Evolutionary conservation across 1,140 invertebrate species (phyloP).

Genomic region (Eulimnadia texana): DNA sequence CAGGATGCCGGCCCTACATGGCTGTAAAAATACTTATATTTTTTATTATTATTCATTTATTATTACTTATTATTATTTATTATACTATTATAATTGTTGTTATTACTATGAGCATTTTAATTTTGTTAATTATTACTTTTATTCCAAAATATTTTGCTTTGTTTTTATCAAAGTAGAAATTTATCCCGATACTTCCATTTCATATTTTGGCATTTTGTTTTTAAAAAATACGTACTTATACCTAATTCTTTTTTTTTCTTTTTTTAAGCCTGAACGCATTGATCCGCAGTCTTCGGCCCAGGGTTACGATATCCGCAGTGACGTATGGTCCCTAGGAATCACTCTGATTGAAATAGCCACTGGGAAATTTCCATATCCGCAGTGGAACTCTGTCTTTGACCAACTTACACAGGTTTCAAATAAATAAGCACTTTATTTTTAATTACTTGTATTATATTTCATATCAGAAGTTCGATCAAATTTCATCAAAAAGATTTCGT

Average conservation of each 20-base stretch:
- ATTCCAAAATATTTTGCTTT: no score
- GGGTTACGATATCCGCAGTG: constrained; percentile 94
- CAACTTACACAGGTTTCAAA: constrained; percentile 61
- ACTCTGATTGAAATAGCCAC: constrained; percentile 86
- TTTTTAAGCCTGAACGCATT: constrained; percentile 77
- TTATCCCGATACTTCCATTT: no score
- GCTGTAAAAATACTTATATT: constrained; percentile 55
- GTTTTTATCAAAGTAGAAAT: no score
- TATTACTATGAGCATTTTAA: no score
- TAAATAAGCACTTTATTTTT: no score
- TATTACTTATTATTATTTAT: no score
- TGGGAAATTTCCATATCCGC: constrained; percentile 76
- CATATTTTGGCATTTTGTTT: background rate
- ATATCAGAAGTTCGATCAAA: no score
- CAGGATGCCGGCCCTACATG: constrained; percentile 96
- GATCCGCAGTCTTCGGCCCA: constrained; percentile 72
- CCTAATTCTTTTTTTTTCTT: constrained; percentile 10
- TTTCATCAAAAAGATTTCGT: no score
- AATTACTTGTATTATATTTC: no score
- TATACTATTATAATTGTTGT: no score
- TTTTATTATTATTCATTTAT: constrained; percentile 9
- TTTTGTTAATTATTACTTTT: background rate
- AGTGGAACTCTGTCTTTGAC: constrained; percentile 93
- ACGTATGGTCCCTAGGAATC: constrained; percentile 98
- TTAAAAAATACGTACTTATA: constrained; percentile 15